Base-by-base conservation (phyloP, 2,888 invertebrate genomes). In the Drosophila paracracens region DNA sequence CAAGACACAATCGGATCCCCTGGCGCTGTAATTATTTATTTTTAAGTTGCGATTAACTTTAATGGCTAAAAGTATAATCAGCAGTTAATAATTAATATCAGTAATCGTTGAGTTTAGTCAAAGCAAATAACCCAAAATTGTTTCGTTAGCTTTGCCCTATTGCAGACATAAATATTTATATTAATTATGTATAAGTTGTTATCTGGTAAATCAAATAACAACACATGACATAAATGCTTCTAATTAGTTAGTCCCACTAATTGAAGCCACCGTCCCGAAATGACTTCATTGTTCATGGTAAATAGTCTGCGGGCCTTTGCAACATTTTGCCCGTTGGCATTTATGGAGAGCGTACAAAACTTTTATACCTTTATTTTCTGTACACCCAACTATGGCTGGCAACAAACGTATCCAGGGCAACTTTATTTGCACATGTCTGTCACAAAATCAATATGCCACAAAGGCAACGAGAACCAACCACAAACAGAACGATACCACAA, bases 321-420 rank as follows among this genome's bases (percentile, higher is more conserved):
- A 57, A 43, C 59, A 59, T 40, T 46, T 61, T 46, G 53, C 36
- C 31, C 43, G 50, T 40, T 54, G 48, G 68, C 48, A 51, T 63
- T 72, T 66, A 71, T 75, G 75, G 51, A 64, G 59, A 57, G 51
- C 27, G 54, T n/a, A 27, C 33, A 21, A 57, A 57, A 66, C 31
- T 68, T 61, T 59, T 54, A 0, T 40, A 38, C 59, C 64, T 43
- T 54, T 62, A 25, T 21, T 60, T 70, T 7, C 52, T 11, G 58
- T 35, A 27, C 56, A 38, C 50, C 51, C 76, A 43, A 43, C 43
- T 21, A 8, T 46, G 67, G 56, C 58, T 65, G 70, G 61, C 67
- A 71, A 72, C 52, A 77, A 59, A 72, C 70, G 79, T 79, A 61
- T 60, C 72, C 78, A 79, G 78, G 72, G 65, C 48, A 76, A 79